Evolutionary conservation across 2,113 vertebrate genomes (phyloP), one percentile per base, ranked within the genome.

Genomic region (Pangasianodon gigas): DNA sequence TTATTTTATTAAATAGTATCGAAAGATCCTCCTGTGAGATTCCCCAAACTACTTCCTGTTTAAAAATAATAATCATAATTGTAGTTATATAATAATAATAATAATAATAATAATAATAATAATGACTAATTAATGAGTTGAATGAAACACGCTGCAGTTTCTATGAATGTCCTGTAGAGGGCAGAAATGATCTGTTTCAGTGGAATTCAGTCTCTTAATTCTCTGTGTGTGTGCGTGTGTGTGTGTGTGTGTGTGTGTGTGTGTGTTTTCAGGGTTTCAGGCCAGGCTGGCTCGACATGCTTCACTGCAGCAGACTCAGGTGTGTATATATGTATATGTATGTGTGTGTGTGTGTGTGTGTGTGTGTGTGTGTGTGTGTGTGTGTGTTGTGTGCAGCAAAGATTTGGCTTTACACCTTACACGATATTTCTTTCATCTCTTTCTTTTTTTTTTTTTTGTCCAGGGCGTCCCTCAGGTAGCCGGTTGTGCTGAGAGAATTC

Each of bases 181-280:
- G 46, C 90, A 91, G 79, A 52, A 67, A 10, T 71, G 51, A n/a
- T 52, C 29, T 51, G 10, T 29, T 29, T 37, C 3, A 18, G 24
- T 69, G 24, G 48, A 69, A 48, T 52, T 51, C 7, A 54, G 13
- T 48, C 48, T 41, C 14, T 44, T 24, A 75, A 75, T 10, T 4
- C 3, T 51, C 7, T 24, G 19, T 46, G 77, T 80, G 82, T 60
- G 62, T 84, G 19, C 77, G 24, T 67, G 62, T 26, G 51, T 86
- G 62, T 84, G 19, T 83, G 24, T 67, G 62, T 51, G 75, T 80
- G 75, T 51, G 75, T 44, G n/a, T 16, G 62, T 77, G 19, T 83
- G n/a, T 58, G 62, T 29, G 41, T 86, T 44, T 37, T 84, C 88
- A 99, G 98, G 97, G 89, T 98, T 99, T 93, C 98, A 99, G 93